Percentiles rank a stretch among this genome's conserved stretches.
Conservation (phyloP, 2,113 vertebrate genomes). For the Alligator mississippiensis region DNA sequence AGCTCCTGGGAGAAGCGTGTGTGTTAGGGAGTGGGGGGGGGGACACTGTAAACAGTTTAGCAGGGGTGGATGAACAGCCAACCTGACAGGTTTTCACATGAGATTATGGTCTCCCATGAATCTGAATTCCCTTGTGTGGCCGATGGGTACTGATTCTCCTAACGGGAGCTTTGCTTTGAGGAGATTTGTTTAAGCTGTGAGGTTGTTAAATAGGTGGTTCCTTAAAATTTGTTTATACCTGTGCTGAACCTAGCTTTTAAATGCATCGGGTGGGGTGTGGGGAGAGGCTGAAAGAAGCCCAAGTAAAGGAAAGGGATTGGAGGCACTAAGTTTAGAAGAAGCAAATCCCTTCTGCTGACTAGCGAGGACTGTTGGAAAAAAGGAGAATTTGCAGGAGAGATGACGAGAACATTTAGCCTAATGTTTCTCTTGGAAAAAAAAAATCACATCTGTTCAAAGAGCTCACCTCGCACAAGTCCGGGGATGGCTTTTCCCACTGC, state of each 20-base stretch:
- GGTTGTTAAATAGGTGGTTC: constrained; percentile 26
- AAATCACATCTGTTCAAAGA: neutral
- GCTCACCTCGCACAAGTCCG: neutral
- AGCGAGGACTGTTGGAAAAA: neutral
- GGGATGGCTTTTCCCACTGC: neutral
- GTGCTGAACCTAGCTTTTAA: constrained; percentile 36
- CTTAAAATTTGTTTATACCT: constrained; percentile 27
- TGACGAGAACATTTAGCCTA: neutral
- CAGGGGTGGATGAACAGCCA: neutral
- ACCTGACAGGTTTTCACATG: constrained; percentile 33
- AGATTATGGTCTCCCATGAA: constrained; percentile 30
- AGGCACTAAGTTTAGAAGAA: neutral
- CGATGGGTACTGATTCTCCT: neutral
- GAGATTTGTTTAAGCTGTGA: constrained; percentile 25
- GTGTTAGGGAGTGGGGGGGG: neutral
- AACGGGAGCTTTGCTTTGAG: neutral
- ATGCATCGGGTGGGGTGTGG: neutral
- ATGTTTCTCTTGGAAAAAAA: neutral
- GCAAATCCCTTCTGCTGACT: neutral
- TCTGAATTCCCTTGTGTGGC: constrained; percentile 31
- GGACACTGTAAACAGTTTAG: neutral
- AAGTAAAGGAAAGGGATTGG: constrained; percentile 40
- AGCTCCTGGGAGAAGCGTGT: neutral
- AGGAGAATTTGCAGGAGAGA: neutral
- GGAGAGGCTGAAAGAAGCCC: neutral